Percentiles rank a stretch among this genome's conserved stretches.
Conservation (phyloP, 2,888 invertebrate genomes). For the Rugalucina vietnamica region DNA sequence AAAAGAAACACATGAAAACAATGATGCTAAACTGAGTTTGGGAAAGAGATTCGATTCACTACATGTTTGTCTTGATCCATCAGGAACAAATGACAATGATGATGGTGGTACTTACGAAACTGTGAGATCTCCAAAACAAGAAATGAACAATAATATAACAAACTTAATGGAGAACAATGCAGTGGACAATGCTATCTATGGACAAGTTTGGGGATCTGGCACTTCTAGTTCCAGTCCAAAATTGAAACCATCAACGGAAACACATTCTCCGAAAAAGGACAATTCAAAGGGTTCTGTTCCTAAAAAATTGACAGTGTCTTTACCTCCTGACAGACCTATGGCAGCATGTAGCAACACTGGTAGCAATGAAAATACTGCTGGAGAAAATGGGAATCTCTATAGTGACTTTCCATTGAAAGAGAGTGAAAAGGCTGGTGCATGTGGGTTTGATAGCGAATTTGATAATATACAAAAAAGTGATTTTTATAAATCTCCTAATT, state of each 20-base stretch:
- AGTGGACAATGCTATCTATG: conserved; percentile 1
- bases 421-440: not conserved
- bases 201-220: not conserved
- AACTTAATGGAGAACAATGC: not conserved
- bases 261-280: not conserved
- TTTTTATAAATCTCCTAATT: too few species aligned
- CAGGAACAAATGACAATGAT: not conserved
- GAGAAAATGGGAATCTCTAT: not conserved
- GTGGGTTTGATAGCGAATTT: not conserved
- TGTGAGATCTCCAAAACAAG: not conserved
- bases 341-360: not conserved
- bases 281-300: not conserved
- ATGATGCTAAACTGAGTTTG: not conserved
- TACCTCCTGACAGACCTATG: not conserved
- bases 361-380: not conserved
- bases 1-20: not conserved
- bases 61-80: not conserved
- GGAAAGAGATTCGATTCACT: not conserved
- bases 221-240: not conserved
- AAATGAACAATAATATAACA: not conserved
- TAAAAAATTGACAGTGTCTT: not conserved
- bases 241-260: not conserved
- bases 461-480: not conserved
- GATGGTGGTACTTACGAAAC: not conserved
- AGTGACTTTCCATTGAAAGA: not conserved